Percentiles rank a stretch among this genome's conserved stretches.
These are phyloP conservation scores for Chelonoidis abingdonii DNA, from an alignment of 2,113 vertebrate genomes.

Conservation along the genomic window DNA sequence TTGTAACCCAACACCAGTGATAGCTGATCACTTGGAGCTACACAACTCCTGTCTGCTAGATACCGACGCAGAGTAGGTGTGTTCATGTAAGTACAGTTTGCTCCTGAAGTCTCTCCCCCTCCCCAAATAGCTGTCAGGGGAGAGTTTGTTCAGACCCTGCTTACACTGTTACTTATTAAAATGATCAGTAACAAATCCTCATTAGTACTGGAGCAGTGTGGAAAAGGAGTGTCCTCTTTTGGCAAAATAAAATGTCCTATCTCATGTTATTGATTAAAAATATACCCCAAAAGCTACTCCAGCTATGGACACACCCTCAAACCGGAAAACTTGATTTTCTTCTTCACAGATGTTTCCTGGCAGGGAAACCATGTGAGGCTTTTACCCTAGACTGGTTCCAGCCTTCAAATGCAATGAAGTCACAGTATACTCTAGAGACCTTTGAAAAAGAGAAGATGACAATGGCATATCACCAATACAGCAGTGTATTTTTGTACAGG, in stretches of 20 bases:
- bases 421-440: neutral
- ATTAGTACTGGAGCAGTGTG: neutral
- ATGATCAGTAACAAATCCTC: neutral
- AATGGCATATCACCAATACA: neutral
- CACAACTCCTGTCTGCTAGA: too few relatives aligned
- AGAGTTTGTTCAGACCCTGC: too few relatives aligned
- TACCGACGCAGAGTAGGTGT: too few relatives aligned
- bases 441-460: conserved; percentile 38
- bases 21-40: too few relatives aligned
- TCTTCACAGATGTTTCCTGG: conserved; percentile 43
- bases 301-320: conserved; percentile 11
- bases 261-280: conserved; percentile 18
- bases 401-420: neutral
- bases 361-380: conserved; percentile 50
- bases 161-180: neutral
- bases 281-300: conserved; percentile 46
- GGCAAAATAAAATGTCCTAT: neutral
- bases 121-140: too few relatives aligned
- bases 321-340: neutral
- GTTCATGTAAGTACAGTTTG: too few relatives aligned
- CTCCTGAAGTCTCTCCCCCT: too few relatives aligned
- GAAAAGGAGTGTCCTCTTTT: neutral
- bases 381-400: neutral
- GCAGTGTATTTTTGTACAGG: neutral
- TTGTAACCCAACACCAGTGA: too few relatives aligned